Base-by-base conservation (phyloP, 2,113 vertebrate genomes). In the Urocolius indicus region DNA sequence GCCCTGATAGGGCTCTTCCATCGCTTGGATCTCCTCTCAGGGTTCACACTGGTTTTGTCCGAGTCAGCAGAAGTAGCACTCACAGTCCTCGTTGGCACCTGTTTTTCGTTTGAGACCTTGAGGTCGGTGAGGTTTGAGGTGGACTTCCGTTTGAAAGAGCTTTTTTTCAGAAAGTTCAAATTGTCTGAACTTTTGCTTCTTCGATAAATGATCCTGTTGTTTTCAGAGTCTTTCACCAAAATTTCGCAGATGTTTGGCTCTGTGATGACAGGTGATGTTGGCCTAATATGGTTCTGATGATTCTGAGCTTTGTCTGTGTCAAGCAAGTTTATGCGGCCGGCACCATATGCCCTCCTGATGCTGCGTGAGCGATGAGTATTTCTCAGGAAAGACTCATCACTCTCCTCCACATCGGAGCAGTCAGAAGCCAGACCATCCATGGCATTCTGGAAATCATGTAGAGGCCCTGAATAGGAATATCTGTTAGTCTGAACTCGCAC, bases 151-250 rank as follows among this genome's bases (percentile, higher is more conserved):
- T 98, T 98, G 96, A 99, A 99, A 5, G 98, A 98, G 61, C 97
- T 98, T 77, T 98, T 98, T 87, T 98, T 98, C 67, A 99, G 98
- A n/a, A 99, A 95, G 72, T 98, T 97, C 49, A 99, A 96, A 82
- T 98, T 99, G 84, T 99, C 99, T 0, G 98, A 98, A 86, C 99
- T 99, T 97, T 97, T 99, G 97, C 99, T 99, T 69, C 98, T 97
- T 91, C 98, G 97, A 71, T 97, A 98, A 84, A 98, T 87, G 63
- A 98, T 86, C 73, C 96, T 97, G 54, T 97, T 96, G 91, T 96
- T 97, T 48, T 96, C 98, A 6, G 98, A 91, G 65, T 97, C 91
- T 52, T 97, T 96, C 82, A 96, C 96, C 13, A 96, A 84, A 71
- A 96, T 87, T 71, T 98, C 97, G 48, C 96, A 91, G 30, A 84